Conservation (phyloP, 2,113 vertebrate genomes). For the Ifrita kowaldi region DNA sequence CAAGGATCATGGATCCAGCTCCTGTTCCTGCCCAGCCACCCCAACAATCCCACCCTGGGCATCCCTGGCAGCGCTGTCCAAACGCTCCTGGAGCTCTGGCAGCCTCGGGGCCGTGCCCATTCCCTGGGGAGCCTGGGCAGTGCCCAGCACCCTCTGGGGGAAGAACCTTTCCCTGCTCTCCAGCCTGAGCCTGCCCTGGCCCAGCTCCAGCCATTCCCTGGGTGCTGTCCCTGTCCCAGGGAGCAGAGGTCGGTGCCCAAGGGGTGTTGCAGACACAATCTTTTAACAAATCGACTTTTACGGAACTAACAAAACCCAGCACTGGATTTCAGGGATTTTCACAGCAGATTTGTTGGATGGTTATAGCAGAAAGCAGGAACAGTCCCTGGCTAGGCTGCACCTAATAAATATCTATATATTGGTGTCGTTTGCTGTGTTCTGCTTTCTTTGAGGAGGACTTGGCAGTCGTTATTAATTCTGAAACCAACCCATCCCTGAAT, state of each 20-base stretch:
- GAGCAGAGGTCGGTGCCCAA: background rate
- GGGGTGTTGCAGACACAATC: background rate
- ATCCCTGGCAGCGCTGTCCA: background rate
- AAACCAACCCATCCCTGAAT: background rate
- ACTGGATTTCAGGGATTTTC: background rate
- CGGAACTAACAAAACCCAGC: background rate
- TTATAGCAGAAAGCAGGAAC: background rate
- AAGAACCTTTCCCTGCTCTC: background rate
- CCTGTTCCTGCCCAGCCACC: rapidly evolving
- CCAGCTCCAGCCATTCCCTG: background rate
- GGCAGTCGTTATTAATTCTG: background rate
- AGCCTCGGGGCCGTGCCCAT: background rate
- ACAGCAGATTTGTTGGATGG: background rate
- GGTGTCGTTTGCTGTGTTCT: background rate
- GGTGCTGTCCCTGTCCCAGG: background rate
- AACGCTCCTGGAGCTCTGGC: background rate
- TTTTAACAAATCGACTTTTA: background rate
- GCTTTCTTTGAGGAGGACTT: background rate
- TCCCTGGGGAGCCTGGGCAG: background rate
- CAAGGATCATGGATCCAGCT: background rate
- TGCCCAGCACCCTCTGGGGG: background rate
- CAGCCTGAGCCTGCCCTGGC: rapidly evolving
- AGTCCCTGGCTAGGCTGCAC: background rate
- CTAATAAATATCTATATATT: background rate
- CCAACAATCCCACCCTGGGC: background rate